Percentiles rank a stretch among this genome's conserved stretches.
Evolutionary conservation across 1,140 invertebrate genomes (phyloP).

Genomic region (Vanessa atalanta): DNA sequence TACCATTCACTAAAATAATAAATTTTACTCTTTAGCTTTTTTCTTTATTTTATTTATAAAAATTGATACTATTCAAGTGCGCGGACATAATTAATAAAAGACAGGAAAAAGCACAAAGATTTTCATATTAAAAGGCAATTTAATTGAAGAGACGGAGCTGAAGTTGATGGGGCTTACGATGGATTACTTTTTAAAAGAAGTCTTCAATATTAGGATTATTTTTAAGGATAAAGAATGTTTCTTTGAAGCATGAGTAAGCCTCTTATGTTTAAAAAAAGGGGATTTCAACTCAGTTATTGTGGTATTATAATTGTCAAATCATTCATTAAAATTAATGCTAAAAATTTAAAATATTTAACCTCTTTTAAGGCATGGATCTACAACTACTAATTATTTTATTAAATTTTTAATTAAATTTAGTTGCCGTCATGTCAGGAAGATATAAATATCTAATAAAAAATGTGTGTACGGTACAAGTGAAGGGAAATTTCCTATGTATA

Average conservation of each 20-base stretch:
- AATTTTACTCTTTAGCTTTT: not conserved
- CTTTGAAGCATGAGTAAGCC: conserved; percentile 23
- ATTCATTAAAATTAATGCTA: not conserved
- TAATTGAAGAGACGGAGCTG: conserved; percentile 19
- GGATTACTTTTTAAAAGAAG: conserved; percentile 22
- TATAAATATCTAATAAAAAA: too few species aligned
- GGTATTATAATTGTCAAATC: not conserved
- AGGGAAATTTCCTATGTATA: too few species aligned
- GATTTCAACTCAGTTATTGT: conserved; percentile 19
- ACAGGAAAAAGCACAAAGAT: conserved; percentile 5
- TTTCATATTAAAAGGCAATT: conserved; percentile 30
- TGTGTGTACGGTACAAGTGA: too few species aligned
- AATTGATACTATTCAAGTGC: conserved; percentile 1
- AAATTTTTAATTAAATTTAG: too few species aligned
- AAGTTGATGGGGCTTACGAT: conserved; percentile 16
- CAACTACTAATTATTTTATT: too few species aligned
- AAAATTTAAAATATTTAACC: not conserved
- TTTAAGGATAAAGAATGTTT: conserved; percentile 25
- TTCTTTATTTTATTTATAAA: not conserved
- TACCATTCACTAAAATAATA: too few species aligned
- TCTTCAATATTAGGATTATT: conserved; percentile 26
- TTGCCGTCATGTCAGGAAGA: too few species aligned
- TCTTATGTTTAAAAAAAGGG: conserved; percentile 15
- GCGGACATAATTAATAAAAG: conserved; percentile 6
- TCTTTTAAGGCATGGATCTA: not conserved